Evolutionary conservation across 2,888 invertebrate genomes (phyloP).

Genomic region (Drosophila quasianomalipes): DNA sequence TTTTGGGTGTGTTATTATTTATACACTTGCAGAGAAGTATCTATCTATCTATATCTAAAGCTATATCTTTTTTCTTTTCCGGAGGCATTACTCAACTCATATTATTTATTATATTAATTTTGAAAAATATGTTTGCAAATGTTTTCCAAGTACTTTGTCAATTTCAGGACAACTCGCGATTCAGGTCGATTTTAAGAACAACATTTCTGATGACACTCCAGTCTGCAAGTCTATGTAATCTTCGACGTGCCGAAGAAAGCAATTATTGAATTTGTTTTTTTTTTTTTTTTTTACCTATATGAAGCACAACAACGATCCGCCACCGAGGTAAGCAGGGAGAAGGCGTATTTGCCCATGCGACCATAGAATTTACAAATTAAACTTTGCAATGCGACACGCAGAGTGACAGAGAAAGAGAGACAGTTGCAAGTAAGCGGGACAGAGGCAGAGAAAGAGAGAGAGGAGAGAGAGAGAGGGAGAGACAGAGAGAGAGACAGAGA

Average conservation of each 20-base stretch:
- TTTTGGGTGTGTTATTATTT: background rate
- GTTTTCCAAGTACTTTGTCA: background rate
- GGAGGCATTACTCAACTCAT: background rate
- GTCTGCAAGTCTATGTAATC: background rate
- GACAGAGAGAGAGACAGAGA: constrained; percentile 1
- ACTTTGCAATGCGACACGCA: constrained; percentile 39
- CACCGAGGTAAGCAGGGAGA: constrained; percentile 90
- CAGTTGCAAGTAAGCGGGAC: background rate
- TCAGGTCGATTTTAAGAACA: background rate
- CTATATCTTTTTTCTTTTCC: background rate
- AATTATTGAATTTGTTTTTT: background rate
- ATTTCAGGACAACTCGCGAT: background rate
- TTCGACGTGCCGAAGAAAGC: background rate
- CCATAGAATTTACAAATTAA: constrained; percentile 88
- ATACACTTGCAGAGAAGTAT: constrained; percentile 2
- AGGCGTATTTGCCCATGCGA: constrained; percentile 89
- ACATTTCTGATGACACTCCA: background rate
- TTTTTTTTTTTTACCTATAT: constrained; percentile 89
- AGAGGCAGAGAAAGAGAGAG: constrained; percentile 9
- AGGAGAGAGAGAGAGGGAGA: constrained; percentile 9
- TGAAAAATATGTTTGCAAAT: background rate
- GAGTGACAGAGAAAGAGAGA: constrained; percentile 20
- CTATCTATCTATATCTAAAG: background rate
- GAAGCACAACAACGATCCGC: constrained; percentile 90
- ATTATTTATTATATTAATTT: background rate